Conservation (phyloP, 2,888 invertebrate species). For the Alloscopus bannaensis region DNA sequence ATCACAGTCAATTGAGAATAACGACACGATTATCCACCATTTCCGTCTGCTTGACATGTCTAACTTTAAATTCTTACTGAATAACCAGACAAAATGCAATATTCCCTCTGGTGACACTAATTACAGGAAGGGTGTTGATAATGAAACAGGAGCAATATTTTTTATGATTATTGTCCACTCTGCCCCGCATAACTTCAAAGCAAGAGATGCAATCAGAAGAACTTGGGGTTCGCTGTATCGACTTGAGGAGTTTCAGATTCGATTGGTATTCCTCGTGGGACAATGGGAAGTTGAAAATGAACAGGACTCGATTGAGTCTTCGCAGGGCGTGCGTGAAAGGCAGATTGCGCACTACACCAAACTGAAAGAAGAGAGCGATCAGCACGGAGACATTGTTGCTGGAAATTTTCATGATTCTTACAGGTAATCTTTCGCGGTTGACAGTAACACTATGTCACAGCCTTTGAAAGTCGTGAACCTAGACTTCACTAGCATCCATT, state of each 20-base stretch:
- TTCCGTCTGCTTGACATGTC: constrained; percentile 40
- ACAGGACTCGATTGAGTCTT: neutral
- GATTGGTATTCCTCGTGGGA: constrained; percentile 73
- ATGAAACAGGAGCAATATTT: constrained; percentile 55
- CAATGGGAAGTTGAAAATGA: constrained; percentile 34
- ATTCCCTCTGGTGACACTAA: constrained; percentile 53
- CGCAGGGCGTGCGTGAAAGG: neutral
- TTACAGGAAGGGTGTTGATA: constrained; percentile 37
- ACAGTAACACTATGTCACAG: no score
- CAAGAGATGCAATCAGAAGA: constrained; percentile 73
- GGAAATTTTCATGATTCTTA: constrained; percentile 73
- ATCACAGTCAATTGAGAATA: constrained; percentile 6
- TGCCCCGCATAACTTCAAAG: constrained; percentile 73
- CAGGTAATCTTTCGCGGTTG: no score
- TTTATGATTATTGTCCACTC: constrained; percentile 74
- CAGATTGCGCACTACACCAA: constrained; percentile 8
- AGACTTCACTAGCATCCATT: no score
- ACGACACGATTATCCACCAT: constrained; percentile 21
- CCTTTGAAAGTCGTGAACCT: no score
- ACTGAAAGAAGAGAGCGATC: constrained; percentile 67
- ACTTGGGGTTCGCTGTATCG: constrained; percentile 74
- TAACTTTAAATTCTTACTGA: constrained; percentile 53
- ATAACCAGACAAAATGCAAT: constrained; percentile 60
- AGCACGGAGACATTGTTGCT: constrained; percentile 63
- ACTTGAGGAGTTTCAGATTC: constrained; percentile 64